Percentiles rank a stretch among this genome's conserved stretches.
These are phyloP conservation scores for Lucinisca nassula DNA, from an alignment of 2,888 invertebrate species.

Conservation along the genomic window DNA sequence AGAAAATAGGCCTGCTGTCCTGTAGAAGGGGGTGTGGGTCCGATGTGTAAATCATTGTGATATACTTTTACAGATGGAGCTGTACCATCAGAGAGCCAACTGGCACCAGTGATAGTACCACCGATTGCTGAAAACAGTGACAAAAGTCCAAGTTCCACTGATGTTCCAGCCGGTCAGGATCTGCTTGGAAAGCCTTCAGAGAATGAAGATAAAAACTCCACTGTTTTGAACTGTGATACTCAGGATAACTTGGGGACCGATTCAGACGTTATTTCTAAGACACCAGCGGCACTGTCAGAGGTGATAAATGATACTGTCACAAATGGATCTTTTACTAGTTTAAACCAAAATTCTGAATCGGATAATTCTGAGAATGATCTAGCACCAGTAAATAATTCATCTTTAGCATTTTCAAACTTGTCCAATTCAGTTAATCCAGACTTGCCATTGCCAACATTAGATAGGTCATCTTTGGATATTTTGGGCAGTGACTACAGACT, in stretches of 20 bases:
- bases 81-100: no score
- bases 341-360: background rate
- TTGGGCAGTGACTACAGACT: conserved; percentile 70
- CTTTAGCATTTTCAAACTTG: background rate
- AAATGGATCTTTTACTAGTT: background rate
- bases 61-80: no score
- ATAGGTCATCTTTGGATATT: conserved; percentile 73
- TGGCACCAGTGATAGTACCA: background rate
- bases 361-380: background rate
- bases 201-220: background rate
- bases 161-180: background rate
- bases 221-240: background rate
- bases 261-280: background rate
- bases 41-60: no score
- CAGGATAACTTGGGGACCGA: background rate
- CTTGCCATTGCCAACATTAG: conserved; percentile 57
- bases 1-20: no score
- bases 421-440: conserved; percentile 46
- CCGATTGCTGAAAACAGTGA: background rate
- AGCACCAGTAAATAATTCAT: background rate
- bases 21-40: no score
- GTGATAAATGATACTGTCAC: background rate
- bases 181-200: background rate
- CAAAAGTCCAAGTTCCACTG: background rate
- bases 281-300: background rate